Conservation (phyloP, 2,888 invertebrate genomes). For the Ischnura elegans region DNA sequence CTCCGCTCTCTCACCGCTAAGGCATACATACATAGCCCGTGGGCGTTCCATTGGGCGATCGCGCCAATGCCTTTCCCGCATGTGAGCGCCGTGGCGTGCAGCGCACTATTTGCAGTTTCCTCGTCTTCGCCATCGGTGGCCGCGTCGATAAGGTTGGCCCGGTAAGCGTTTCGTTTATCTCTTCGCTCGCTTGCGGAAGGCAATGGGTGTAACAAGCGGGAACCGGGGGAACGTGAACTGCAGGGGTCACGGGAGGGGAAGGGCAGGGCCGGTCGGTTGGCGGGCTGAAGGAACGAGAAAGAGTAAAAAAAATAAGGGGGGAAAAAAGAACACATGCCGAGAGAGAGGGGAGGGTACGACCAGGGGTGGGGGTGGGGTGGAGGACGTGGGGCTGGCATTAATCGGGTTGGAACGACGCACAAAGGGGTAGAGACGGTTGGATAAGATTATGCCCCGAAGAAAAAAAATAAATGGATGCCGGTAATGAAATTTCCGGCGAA, state of each 20-base stretch:
- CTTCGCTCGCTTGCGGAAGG: conserved; percentile 37
- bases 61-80: conserved; percentile 50
- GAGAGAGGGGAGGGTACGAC: background rate
- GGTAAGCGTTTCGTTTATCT: conserved; percentile 34
- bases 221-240: background rate
- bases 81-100: conserved; percentile 54
- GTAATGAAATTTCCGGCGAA: conserved; percentile 37
- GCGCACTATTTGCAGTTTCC: conserved; percentile 25
- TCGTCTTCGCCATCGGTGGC: conserved; percentile 52
- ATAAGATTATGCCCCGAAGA: conserved; percentile 3
- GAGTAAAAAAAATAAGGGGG: background rate
- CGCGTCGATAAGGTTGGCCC: conserved; percentile 51
- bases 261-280: background rate
- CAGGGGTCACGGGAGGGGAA: background rate
- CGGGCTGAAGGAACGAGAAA: background rate
- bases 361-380: background rate
- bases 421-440: background rate
- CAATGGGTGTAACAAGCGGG: conserved; percentile 23
- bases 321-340: background rate
- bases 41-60: conserved; percentile 45
- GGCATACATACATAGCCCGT: background rate
- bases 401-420: background rate
- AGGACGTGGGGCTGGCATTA: background rate
- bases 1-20: conserved; percentile 1
- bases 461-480: conserved; percentile 46